A percentile compares a stretch with the other conserved stretches of the same genome.
These are phyloP conservation scores for Drosophila incognita DNA, from an alignment of 2,888 invertebrate genomes.

Conservation along the genomic window DNA sequence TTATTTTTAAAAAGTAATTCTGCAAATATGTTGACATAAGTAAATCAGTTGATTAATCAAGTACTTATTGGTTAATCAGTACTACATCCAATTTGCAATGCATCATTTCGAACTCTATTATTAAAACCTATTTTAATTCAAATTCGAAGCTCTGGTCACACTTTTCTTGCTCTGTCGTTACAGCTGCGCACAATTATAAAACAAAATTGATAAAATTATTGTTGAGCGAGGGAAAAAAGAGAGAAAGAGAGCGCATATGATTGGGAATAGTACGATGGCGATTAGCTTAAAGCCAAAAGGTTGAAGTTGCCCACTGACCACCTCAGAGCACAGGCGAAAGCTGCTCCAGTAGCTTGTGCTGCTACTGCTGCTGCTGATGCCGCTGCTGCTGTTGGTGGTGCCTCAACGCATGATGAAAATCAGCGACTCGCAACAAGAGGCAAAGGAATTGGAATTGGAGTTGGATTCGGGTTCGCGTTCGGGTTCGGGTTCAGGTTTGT, in stretches of 20 bases:
- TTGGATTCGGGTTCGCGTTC: conserved; percentile 17
- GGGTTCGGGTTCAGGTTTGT: conserved; percentile 5
- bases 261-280: conserved; percentile 70
- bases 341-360: conserved; percentile 35
- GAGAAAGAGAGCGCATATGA: conserved; percentile 29
- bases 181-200: conserved; percentile 79
- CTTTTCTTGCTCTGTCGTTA: conserved; percentile 31
- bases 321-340: conserved; percentile 44
- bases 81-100: not conserved
- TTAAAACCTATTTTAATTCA: not conserved
- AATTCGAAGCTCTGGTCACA: conserved; percentile 54
- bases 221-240: conserved; percentile 42
- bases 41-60: not conserved
- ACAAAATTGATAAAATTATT: conserved; percentile 82
- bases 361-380: conserved; percentile 27
- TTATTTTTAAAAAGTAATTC: not conserved
- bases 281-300: conserved; percentile 77
- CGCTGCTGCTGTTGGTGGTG: conserved; percentile 4
- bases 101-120: not conserved
- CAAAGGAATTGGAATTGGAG: conserved; percentile 44
- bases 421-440: conserved; percentile 59
- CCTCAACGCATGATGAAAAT: conserved; percentile 83
- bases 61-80: not conserved
- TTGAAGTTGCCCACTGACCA: conserved; percentile 72
- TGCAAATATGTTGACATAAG: not conserved